These are phyloP conservation scores for crab-eating macaque (Macaca fascicularis) DNA, from an alignment of 2,113 vertebrate genomes.

Conservation along the genomic window T2T-MFA8v1.1 NC_088379.1:178908501-178909000, in stretches of 20 bases:
- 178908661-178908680: neutral
- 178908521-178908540: neutral
- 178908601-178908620: constrained; percentile 20
- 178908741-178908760: constrained; percentile 41
- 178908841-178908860: constrained; percentile 69
- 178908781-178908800: constrained; percentile 74
- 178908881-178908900: constrained; percentile 44
- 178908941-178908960: constrained; percentile 59
- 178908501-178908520: neutral
- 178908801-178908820: constrained; percentile 59
- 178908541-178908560: neutral
- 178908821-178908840: constrained; percentile 49
- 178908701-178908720: constrained; percentile 35
- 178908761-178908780: constrained; percentile 61
- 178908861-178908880: constrained; percentile 47
- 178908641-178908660: neutral
- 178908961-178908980: constrained; percentile 18
- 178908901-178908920: constrained; percentile 47
- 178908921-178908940: neutral
- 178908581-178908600: neutral
- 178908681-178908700: constrained; percentile 6
- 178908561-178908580: neutral
- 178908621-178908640: neutral
- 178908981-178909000: constrained; percentile 54
- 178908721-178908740: constrained; percentile 46